A percentile compares a stretch with the other conserved stretches of the same genome.
Evolutionary conservation across 2,113 vertebrate species (phyloP).

Genomic region (Microcebus griseorufus): DNA sequence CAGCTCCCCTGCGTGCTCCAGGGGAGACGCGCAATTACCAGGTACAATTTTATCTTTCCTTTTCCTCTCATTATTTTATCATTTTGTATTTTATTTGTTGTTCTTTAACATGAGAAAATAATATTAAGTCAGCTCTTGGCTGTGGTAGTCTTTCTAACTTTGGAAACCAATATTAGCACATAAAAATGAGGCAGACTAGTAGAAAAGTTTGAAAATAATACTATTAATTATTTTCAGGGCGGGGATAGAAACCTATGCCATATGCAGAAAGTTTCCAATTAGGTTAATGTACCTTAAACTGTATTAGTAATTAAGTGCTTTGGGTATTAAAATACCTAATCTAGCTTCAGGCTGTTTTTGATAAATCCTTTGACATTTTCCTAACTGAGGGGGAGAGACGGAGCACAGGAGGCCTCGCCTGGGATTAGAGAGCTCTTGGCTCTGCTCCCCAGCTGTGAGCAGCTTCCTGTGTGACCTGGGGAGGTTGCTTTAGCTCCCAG

Average conservation of each 20-base stretch:
- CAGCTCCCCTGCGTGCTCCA: background rate
- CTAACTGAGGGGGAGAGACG: slow-evolving; percentile 63
- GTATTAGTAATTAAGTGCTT: slow-evolving; percentile 76
- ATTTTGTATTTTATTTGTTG: slow-evolving; percentile 14
- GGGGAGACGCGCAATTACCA: background rate
- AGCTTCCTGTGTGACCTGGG: slow-evolving; percentile 56
- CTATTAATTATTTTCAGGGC: slow-evolving; percentile 54
- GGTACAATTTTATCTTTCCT: slow-evolving; percentile 27
- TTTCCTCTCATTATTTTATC: slow-evolving; percentile 44
- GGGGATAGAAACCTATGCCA: slow-evolving; percentile 41
- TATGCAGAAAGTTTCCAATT: slow-evolving; percentile 74
- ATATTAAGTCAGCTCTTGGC: slow-evolving; percentile 15
- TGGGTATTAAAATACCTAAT: slow-evolving; percentile 83
- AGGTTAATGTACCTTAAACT: slow-evolving; percentile 78
- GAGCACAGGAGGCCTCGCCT: slow-evolving; percentile 54
- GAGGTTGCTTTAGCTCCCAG: background rate
- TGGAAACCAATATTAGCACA: slow-evolving; percentile 33
- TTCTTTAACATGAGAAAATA: slow-evolving; percentile 51
- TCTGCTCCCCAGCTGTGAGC: slow-evolving; percentile 35
- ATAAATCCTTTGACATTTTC: slow-evolving; percentile 83
- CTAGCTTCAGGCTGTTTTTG: slow-evolving; percentile 81
- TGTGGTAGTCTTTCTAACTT: slow-evolving; percentile 31
- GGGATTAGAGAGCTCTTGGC: slow-evolving; percentile 62
- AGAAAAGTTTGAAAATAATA: slow-evolving; percentile 65
- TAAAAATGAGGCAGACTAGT: slow-evolving; percentile 4